Percentiles rank a stretch among this genome's conserved stretches.
These are phyloP conservation scores for Agrypnia vestita DNA, from an alignment of 1,140 invertebrate genomes.

Conservation along the genomic window DNA sequence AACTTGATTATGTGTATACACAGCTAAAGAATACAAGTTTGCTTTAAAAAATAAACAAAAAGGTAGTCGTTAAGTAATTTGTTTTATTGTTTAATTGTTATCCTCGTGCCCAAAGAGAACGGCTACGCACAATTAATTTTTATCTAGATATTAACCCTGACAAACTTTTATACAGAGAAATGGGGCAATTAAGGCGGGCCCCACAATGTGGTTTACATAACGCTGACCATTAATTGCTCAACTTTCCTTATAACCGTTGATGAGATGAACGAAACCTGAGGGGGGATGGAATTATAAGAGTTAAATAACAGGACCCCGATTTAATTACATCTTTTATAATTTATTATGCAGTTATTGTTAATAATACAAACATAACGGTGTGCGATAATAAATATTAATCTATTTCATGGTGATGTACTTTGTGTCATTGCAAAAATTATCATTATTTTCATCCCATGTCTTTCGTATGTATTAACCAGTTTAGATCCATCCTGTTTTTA, in stretches of 20 bases:
- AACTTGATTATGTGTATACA: neutral
- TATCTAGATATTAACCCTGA: conserved; percentile 1
- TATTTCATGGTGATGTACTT: too few relatives aligned
- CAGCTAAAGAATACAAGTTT: neutral
- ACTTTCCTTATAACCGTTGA: neutral
- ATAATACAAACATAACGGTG: too few relatives aligned
- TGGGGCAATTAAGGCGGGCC: neutral
- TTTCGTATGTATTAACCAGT: too few relatives aligned
- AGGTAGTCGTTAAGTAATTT: neutral
- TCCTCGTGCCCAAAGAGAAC: neutral
- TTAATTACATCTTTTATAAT: too few relatives aligned
- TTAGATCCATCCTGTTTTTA: too few relatives aligned
- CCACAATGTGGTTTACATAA: conserved; percentile 1
- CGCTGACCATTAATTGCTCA: neutral
- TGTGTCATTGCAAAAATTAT: too few relatives aligned
- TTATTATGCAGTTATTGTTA: too few relatives aligned
- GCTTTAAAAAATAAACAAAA: neutral
- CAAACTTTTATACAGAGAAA: conserved; percentile 9
- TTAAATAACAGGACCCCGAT: too few relatives aligned
- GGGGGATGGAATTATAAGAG: too few relatives aligned
- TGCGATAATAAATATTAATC: too few relatives aligned
- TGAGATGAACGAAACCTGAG: too few relatives aligned
- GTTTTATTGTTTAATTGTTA: neutral
- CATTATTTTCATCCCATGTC: too few relatives aligned
- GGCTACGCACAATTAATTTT: conserved; percentile 18